These are phyloP conservation scores for Epirrhoe alternata DNA, from an alignment of 2,888 invertebrate species.

Conservation along the genomic window DNA sequence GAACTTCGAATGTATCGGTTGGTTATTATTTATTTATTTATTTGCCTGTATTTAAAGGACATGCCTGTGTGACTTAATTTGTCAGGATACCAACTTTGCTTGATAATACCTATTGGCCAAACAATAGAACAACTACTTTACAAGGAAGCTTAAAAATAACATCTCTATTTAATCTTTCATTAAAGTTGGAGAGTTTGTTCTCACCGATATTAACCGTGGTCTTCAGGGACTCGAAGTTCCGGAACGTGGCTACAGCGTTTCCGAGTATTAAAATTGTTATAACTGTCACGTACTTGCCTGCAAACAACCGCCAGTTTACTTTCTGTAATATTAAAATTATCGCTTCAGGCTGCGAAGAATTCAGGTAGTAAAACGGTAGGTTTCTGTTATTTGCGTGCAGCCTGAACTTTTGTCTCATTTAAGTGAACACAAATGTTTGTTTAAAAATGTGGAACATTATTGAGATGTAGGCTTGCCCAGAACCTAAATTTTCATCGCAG, in stretches of 20 bases:
- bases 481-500: no score
- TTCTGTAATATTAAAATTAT: conserved; percentile 17
- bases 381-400: no score
- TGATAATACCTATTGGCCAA: not conserved
- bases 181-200: conserved; percentile 43
- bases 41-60: no score
- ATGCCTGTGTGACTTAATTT: not conserved
- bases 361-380: not conserved
- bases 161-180: conserved; percentile 18
- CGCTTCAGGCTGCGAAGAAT: conserved; percentile 9
- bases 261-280: conserved; percentile 55
- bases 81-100: no score
- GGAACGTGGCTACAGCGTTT: conserved; percentile 60
- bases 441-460: no score
- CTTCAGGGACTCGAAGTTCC: conserved; percentile 70
- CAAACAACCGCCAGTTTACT: conserved; percentile 33
- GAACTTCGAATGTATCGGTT: no score
- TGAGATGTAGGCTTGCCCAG: no score
- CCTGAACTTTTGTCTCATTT: no score
- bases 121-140: not conserved
- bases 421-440: no score
- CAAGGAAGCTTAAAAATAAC: not conserved
- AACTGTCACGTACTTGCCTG: conserved; percentile 61
- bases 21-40: no score
- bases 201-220: conserved; percentile 70